phyloP scores from a whole-genome alignment of 2,797 vertebrate species.

The Holocentrus rufus region DNA sequence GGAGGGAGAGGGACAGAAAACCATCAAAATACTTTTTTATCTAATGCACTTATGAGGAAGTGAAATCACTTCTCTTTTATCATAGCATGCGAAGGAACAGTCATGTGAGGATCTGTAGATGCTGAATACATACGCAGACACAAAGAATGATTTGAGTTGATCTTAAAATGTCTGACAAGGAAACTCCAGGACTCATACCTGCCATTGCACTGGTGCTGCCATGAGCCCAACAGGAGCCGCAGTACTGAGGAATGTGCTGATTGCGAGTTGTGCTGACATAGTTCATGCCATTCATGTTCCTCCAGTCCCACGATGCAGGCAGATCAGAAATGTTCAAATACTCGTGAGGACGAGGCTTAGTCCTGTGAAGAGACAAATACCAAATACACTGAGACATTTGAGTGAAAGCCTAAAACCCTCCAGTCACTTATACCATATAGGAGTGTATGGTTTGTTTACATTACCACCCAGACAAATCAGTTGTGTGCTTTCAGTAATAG shows the following conservation, averaged over 20 bases:
- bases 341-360: constrained; percentile 86
- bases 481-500: not conserved
- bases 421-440: no score
- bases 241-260: constrained; percentile 99
- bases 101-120: not conserved
- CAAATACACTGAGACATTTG: not conserved
- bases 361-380: constrained; percentile 71
- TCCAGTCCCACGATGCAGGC: constrained; percentile 93
- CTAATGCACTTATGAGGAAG: constrained; percentile 21
- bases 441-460: not conserved
- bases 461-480: not conserved
- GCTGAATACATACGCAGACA: no score
- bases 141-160: not conserved
- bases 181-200: constrained; percentile 75
- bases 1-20: not conserved
- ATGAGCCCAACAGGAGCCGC: constrained; percentile 97
- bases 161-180: not conserved
- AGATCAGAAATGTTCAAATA: constrained; percentile 81
- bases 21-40: not conserved
- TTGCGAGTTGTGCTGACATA: constrained; percentile 92
- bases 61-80: not conserved
- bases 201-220: constrained; percentile 95
- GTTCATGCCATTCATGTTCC: constrained; percentile 88
- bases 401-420: no score
- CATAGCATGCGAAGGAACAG: not conserved